Evolutionary conservation across 1,140 invertebrate species (phyloP).

Genomic region (Eumeta japonica): DNA sequence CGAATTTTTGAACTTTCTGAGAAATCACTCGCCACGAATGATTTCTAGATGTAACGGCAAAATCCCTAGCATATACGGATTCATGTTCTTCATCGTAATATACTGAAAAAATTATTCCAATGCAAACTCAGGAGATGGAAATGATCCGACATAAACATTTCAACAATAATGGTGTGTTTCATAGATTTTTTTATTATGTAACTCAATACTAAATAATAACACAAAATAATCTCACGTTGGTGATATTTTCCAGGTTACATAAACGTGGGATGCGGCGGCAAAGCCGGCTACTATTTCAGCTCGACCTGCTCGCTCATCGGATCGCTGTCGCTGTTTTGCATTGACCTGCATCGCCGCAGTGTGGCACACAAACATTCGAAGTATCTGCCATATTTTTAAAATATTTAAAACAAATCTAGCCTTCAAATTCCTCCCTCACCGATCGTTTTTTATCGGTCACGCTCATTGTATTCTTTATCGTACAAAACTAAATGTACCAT

Average conservation of each 20-base stretch:
- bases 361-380: conserved; percentile 69
- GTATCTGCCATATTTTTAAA: conserved; percentile 26
- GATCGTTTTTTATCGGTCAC: background rate
- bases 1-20: no score
- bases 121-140: conserved; percentile 2
- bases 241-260: conserved; percentile 70
- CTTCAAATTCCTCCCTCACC: background rate
- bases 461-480: no score
- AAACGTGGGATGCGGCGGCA: conserved; percentile 70
- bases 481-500: no score
- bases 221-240: conserved; percentile 6
- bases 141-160: no score
- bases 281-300: conserved; percentile 80
- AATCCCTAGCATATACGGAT: no score
- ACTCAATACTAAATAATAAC: conserved; percentile 3
- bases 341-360: conserved; percentile 73
- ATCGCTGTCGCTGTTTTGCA: conserved; percentile 74
- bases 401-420: background rate
- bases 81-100: no score
- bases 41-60: no score
- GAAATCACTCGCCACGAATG: no score
- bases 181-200: no score
- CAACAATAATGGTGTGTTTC: no score
- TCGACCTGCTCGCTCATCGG: conserved; percentile 75
- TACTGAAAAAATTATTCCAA: no score